Evolutionary conservation across 1,140 invertebrate genomes (phyloP).

Genomic region (Thaumatotibia leucotreta): DNA sequence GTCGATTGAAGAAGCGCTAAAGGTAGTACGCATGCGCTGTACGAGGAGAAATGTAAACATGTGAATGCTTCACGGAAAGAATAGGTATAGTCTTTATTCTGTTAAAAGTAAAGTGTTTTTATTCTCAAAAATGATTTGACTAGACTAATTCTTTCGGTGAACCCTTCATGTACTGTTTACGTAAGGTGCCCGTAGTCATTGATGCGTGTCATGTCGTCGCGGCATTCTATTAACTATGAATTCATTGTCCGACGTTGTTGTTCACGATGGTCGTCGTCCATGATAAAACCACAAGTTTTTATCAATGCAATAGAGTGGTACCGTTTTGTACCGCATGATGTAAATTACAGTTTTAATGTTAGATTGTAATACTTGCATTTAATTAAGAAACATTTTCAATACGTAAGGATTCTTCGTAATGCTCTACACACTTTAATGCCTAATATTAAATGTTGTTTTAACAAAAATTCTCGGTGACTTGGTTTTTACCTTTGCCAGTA

Average conservation of each 20-base stretch:
- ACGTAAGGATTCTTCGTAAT: conserved; percentile 37
- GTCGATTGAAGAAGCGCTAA: background rate
- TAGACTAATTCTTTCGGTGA: too few relatives aligned
- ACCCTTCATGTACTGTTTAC: background rate
- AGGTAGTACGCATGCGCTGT: too few relatives aligned
- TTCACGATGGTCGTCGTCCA: background rate
- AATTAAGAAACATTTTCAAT: conserved; percentile 47
- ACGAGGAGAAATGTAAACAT: too few relatives aligned
- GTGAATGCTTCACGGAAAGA: too few relatives aligned
- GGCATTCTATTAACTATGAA: background rate
- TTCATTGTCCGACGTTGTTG: background rate
- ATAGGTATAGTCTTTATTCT: too few relatives aligned
- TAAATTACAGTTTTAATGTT: conserved; percentile 54
- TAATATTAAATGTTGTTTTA: conserved; percentile 47
- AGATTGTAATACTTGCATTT: conserved; percentile 63
- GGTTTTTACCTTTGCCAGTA: conserved; percentile 66
- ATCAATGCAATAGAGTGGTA: conserved; percentile 22
- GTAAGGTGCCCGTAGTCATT: background rate
- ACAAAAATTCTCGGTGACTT: conserved; percentile 32
- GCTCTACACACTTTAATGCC: conserved; percentile 49
- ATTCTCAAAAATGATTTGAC: too few relatives aligned
- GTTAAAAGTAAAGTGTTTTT: too few relatives aligned
- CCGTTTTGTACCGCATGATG: conserved; percentile 29
- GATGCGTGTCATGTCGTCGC: background rate
- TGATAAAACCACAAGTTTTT: background rate